Conservation (phyloP, 2,113 vertebrate species). For the Eudorcas thomsonii region DNA sequence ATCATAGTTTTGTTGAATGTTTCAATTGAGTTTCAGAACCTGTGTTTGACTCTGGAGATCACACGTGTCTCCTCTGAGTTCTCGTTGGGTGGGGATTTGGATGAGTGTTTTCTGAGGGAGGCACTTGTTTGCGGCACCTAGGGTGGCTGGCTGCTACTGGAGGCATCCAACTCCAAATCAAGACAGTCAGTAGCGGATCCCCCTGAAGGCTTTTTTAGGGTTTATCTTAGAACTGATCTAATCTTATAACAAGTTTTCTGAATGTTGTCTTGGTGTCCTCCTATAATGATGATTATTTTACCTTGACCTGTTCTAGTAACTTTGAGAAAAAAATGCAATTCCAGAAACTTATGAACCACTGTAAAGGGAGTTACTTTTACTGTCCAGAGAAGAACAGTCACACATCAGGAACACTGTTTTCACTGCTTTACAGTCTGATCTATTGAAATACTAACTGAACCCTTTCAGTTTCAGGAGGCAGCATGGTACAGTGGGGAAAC, state of each 20-base stretch:
- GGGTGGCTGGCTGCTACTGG: background rate
- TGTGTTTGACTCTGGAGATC: background rate
- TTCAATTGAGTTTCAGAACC: background rate
- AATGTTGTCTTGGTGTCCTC: background rate
- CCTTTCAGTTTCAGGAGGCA: background rate
- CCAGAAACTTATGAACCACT: background rate
- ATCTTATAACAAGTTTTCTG: background rate
- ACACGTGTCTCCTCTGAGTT: background rate
- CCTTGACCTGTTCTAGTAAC: background rate
- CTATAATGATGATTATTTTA: slow-evolving; percentile 2
- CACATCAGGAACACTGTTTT: background rate
- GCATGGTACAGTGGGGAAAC: background rate
- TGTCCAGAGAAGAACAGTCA: background rate
- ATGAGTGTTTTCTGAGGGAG: background rate
- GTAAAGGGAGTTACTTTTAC: background rate
- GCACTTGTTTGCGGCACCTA: background rate
- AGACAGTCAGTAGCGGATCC: background rate
- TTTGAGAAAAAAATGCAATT: background rate
- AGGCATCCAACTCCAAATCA: background rate
- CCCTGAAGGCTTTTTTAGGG: background rate
- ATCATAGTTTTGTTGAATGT: background rate
- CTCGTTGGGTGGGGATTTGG: background rate
- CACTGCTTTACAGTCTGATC: background rate
- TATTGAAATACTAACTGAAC: background rate
- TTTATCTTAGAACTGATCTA: background rate